A percentile compares a stretch with the other conserved stretches of the same genome.
phyloP scores from a whole-genome alignment of 30 jellyfish, hydroid and myxozoan species.

The Hydra vulgaris region DNA sequence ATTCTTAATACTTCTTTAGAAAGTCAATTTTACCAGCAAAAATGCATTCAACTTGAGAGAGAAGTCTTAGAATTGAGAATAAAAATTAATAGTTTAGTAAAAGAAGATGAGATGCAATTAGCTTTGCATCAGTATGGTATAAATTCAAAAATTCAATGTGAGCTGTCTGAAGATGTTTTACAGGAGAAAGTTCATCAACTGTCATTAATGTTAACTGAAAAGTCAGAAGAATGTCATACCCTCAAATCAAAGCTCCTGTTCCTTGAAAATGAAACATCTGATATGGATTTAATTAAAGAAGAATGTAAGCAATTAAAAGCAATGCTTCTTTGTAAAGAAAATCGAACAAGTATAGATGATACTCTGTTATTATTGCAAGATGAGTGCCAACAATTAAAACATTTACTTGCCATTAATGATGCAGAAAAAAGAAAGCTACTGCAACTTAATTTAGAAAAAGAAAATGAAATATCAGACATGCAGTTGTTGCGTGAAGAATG shows the following conservation, averaged over 20 bases:
- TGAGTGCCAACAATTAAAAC: constrained; percentile 25
- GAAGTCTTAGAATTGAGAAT: neutral
- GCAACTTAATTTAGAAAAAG: constrained; percentile 14
- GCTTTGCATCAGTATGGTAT: neutral
- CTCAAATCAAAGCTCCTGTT: constrained; percentile 13
- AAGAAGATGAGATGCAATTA: neutral
- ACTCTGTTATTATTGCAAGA: constrained; percentile 16
- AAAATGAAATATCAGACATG: constrained; percentile 33
- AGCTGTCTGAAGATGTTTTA: neutral
- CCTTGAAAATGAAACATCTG: constrained; percentile 29
- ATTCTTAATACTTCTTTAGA: neutral
- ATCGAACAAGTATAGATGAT: constrained; percentile 14
- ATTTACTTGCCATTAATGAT: constrained; percentile 6
- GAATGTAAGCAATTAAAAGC: constrained; percentile 33
- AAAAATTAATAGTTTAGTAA: neutral
- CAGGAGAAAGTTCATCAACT: constrained; percentile 19
- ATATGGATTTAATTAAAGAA: constrained; percentile 29
- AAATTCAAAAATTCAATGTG: neutral
- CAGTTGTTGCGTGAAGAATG: constrained; percentile 29
- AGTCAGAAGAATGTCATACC: constrained; percentile 16
- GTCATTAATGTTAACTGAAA: constrained; percentile 27
- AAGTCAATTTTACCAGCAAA: constrained; percentile 4
- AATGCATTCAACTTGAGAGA: constrained; percentile 2
- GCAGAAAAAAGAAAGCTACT: constrained; percentile 9
- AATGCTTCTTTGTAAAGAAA: constrained; percentile 29